phyloP scores from a whole-genome alignment of 2,797 vertebrate genomes.

The Enteromius afrohamiltoni region DNA sequence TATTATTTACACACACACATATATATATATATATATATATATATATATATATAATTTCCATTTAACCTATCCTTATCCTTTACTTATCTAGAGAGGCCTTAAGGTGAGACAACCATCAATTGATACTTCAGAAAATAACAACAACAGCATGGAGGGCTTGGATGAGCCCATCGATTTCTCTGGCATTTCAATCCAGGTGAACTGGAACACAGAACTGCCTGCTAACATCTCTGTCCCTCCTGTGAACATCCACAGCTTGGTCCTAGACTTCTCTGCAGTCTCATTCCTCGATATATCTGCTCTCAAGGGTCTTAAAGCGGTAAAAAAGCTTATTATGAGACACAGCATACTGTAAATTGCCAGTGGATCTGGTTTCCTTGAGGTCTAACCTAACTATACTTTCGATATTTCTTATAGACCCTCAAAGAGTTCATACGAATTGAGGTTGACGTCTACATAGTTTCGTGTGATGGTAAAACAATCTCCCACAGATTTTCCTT shows the following conservation, averaged over 20 bases:
- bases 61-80: background rate
- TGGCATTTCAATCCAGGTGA: conserved; percentile 84
- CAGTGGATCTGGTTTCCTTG: background rate
- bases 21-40: too few relatives aligned
- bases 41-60: too few relatives aligned
- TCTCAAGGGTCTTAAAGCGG: conserved; percentile 86
- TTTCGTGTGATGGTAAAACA: conserved; percentile 76
- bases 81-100: background rate
- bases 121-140: conserved; percentile 76
- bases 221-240: conserved; percentile 80
- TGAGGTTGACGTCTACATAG: conserved; percentile 81
- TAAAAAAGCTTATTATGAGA: conserved; percentile 58
- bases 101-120: background rate
- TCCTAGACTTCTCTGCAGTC: conserved; percentile 93
- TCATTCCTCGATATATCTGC: conserved; percentile 93
- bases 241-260: conserved; percentile 86
- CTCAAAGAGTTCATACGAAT: conserved; percentile 84
- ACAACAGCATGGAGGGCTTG: conserved; percentile 82
- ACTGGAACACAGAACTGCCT: conserved; percentile 84
- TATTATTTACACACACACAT: too few relatives aligned
- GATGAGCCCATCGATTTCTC: conserved; percentile 79
- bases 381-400: background rate
- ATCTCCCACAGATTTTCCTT: background rate
- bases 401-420: conserved; percentile 67
- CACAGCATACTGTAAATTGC: background rate